phyloP scores from a whole-genome alignment of 2,797 vertebrate genomes.

The Loris lydekkerianus region DNA sequence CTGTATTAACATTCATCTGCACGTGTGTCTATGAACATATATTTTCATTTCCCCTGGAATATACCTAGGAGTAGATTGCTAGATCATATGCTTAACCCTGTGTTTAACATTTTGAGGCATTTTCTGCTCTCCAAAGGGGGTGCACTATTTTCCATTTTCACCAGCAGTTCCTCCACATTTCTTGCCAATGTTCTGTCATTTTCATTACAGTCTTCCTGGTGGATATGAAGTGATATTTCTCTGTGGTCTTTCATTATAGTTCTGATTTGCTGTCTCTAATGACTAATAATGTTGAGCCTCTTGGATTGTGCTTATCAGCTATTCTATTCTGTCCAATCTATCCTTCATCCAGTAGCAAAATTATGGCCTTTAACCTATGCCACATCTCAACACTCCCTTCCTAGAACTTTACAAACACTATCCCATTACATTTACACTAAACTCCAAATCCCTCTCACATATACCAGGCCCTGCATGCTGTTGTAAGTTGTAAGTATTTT shows the following conservation, averaged over 20 bases:
- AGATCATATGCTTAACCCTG: background rate
- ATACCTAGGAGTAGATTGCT: background rate
- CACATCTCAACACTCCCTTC: background rate
- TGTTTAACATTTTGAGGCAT: background rate
- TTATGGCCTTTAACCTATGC: background rate
- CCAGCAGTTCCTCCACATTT: background rate
- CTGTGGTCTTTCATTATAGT: background rate
- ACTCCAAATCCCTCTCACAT: background rate
- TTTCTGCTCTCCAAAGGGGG: background rate
- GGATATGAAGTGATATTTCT: background rate
- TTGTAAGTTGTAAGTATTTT: background rate
- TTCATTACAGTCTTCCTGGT: background rate
- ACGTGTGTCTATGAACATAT: background rate
- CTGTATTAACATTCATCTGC: background rate
- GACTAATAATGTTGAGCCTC: background rate
- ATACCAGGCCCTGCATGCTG: background rate
- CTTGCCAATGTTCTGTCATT: background rate
- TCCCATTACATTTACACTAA: background rate
- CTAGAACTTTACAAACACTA: background rate
- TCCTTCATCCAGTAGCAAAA: slow-evolving; percentile 33
- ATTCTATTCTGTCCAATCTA: background rate
- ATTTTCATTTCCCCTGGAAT: background rate
- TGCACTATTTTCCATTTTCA: background rate
- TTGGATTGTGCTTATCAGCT: background rate
- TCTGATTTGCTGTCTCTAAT: slow-evolving; percentile 4